Conservation (phyloP, 2,888 invertebrate species). For the Abscondita cerata region DNA sequence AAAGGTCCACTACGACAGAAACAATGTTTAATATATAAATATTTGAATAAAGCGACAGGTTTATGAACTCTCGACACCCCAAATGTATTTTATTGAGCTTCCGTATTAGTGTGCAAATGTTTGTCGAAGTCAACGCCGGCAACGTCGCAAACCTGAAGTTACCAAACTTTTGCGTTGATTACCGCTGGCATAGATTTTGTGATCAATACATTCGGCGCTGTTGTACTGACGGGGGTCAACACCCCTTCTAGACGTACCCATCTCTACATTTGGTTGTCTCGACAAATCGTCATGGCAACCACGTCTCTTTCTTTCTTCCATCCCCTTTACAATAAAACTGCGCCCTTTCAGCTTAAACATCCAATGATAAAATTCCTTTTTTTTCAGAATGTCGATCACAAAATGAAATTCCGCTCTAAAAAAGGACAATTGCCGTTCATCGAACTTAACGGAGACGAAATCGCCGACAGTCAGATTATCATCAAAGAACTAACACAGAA, state of each 20-base stretch:
- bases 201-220: constrained; percentile 40
- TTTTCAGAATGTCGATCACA: constrained; percentile 92
- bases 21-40: no score
- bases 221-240: constrained; percentile 52
- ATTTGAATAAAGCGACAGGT: no score
- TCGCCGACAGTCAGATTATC: constrained; percentile 90
- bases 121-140: no score
- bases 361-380: background rate
- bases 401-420: constrained; percentile 91
- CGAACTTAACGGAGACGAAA: constrained; percentile 93
- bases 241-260: constrained; percentile 57
- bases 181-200: constrained; percentile 42
- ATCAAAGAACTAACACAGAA: constrained; percentile 85
- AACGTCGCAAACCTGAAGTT: no score
- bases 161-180: constrained; percentile 14
- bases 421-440: constrained; percentile 95
- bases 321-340: constrained; percentile 19
- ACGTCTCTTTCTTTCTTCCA: constrained; percentile 36
- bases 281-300: constrained; percentile 61
- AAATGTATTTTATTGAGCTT: no score
- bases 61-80: background rate
- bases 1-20: no score
- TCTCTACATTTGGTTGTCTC: constrained; percentile 52
- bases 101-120: no score
- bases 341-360: constrained; percentile 12